phyloP scores from a whole-genome alignment of 1,140 invertebrate genomes.

The Diuraphis noxia region DNA sequence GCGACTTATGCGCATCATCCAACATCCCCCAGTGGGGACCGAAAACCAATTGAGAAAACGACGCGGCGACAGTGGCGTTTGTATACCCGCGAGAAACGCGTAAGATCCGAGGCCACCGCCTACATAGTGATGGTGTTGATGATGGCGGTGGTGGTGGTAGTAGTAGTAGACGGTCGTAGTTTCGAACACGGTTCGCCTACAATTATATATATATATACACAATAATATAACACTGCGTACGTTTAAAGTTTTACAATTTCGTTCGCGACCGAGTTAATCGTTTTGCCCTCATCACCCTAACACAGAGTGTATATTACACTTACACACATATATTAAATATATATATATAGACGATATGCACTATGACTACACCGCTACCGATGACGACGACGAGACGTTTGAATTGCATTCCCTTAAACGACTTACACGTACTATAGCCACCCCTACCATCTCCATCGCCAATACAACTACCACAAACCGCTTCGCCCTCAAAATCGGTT shows the following conservation, averaged over 20 bases:
- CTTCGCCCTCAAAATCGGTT: slow-evolving; percentile 1
- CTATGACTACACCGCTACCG: neutral
- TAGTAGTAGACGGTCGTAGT: neutral
- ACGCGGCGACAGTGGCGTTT: neutral
- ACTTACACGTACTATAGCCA: neutral
- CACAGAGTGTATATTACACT: neutral
- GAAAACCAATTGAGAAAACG: neutral
- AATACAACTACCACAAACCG: neutral
- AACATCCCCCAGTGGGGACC: neutral
- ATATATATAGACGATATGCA: neutral
- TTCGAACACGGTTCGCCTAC: neutral
- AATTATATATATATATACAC: neutral
- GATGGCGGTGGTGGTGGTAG: neutral
- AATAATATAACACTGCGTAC: neutral
- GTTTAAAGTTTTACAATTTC: slow-evolving; percentile 47
- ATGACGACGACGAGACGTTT: slow-evolving; percentile 7
- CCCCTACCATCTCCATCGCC: neutral
- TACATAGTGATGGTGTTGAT: neutral
- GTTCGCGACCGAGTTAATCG: slow-evolving; percentile 27
- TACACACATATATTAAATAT: neutral
- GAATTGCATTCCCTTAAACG: slow-evolving; percentile 17
- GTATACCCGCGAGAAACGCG: neutral
- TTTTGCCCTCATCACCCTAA: slow-evolving; percentile 15
- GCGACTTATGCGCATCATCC: neutral
- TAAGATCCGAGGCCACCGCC: neutral